A percentile compares a stretch with the other conserved stretches of the same genome.
Conservation (phyloP, 1,140 invertebrate species). For the Seison nebaliae region DNA sequence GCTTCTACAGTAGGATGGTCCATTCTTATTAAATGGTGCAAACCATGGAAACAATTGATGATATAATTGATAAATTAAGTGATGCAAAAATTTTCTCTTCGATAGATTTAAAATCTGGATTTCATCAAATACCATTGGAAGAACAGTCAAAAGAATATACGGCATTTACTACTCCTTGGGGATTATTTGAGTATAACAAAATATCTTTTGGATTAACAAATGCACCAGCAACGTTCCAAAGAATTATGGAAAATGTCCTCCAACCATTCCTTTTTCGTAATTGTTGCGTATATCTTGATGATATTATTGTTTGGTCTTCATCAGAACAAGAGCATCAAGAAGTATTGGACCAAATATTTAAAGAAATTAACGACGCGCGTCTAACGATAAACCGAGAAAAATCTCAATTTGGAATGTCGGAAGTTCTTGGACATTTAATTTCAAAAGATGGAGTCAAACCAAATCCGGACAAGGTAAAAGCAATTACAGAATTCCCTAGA, state of each 20-base stretch:
- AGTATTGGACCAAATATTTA: no score
- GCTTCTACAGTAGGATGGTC: no score
- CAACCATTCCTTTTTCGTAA: no score
- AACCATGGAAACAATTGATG: no score
- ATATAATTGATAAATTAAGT: no score
- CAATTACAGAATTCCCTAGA: conserved; percentile 18
- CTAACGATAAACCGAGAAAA: conserved; percentile 15
- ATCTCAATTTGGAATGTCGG: conserved; percentile 7
- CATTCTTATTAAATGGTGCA: no score
- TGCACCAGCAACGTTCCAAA: conserved; percentile 11
- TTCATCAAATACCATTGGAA: conserved; percentile 18
- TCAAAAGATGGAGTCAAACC: conserved; percentile 19
- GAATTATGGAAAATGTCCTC: no score
- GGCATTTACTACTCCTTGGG: conserved; percentile 7
- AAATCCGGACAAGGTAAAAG: conserved; percentile 19
- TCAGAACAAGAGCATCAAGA: no score
- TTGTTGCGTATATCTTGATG: no score
- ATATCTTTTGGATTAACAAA: conserved; percentile 12
- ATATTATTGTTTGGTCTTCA: no score
- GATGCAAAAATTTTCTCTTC: no score
- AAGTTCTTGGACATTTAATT: conserved; percentile 17
- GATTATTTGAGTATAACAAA: conserved; percentile 6
- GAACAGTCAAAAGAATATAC: conserved; percentile 5
- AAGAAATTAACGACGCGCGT: no score
- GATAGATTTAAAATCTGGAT: conserved; percentile 21